Conservation (phyloP, 1,140 invertebrate genomes). For the Zophobas atratus region DNA sequence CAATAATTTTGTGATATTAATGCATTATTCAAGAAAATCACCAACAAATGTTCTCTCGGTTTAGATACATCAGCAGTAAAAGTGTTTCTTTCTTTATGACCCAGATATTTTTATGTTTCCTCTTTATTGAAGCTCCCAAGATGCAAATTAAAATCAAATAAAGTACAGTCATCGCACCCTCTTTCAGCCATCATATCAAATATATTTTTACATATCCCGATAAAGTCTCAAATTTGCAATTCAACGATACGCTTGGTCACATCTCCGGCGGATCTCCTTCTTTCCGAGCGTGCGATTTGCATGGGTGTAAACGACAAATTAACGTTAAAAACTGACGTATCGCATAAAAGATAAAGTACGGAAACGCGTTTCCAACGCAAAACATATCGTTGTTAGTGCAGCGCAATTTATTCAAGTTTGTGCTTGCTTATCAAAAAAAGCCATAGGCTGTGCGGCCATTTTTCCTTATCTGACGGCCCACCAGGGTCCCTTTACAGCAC, state of each 20-base stretch:
- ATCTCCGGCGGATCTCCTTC: constrained; percentile 7
- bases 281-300: constrained; percentile 13
- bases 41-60: no score
- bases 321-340: constrained; percentile 19
- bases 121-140: background rate
- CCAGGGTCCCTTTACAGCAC: background rate
- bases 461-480: constrained; percentile 13
- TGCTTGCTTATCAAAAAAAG: constrained; percentile 24
- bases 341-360: background rate
- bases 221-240: constrained; percentile 36
- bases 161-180: constrained; percentile 1
- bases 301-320: constrained; percentile 25
- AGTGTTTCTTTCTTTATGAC: background rate
- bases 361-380: background rate
- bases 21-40: no score
- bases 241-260: constrained; percentile 28
- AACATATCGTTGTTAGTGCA: constrained; percentile 12
- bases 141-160: constrained; percentile 34
- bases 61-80: no score
- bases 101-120: background rate
- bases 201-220: constrained; percentile 21
- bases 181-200: background rate
- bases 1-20: no score
- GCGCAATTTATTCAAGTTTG: constrained; percentile 12
- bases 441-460: background rate